phyloP scores from a whole-genome alignment of 2,797 vertebrate genomes.

The Mycteria americana region DNA sequence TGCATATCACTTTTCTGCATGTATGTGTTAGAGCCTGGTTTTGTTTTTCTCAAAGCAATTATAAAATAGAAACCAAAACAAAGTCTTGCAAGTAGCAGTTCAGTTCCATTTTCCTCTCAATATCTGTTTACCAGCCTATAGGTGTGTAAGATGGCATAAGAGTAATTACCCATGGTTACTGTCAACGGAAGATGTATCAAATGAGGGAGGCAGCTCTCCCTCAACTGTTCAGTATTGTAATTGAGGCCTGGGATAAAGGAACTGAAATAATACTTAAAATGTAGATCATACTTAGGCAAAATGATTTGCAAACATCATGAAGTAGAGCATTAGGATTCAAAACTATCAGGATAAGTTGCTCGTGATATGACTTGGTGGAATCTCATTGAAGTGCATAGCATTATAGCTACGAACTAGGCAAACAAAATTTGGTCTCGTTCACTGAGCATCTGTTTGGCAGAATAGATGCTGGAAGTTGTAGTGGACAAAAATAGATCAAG shows the following conservation, averaged over 20 bases:
- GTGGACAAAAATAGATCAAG: slow-evolving; percentile 1
- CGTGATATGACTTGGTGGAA: not conserved
- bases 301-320: not conserved
- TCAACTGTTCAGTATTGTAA: not conserved
- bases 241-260: not conserved
- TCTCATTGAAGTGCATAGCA: not conserved
- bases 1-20: not conserved
- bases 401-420: not conserved
- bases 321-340: not conserved
- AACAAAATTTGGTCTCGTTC: not conserved
- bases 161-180: not conserved
- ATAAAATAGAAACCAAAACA: not conserved
- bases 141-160: not conserved
- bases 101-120: not conserved
- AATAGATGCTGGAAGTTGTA: not conserved
- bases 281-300: not conserved
- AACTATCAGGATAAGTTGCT: not conserved
- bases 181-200: not conserved
- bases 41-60: not conserved
- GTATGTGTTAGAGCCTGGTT: not conserved
- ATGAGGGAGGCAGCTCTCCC: not conserved
- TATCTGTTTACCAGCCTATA: not conserved
- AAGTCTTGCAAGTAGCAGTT: not conserved
- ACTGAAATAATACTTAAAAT: not conserved
- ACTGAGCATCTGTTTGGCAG: not conserved